Base-by-base conservation (phyloP, 2,113 vertebrate species). In the Melanerpes aurifrons region DNA sequence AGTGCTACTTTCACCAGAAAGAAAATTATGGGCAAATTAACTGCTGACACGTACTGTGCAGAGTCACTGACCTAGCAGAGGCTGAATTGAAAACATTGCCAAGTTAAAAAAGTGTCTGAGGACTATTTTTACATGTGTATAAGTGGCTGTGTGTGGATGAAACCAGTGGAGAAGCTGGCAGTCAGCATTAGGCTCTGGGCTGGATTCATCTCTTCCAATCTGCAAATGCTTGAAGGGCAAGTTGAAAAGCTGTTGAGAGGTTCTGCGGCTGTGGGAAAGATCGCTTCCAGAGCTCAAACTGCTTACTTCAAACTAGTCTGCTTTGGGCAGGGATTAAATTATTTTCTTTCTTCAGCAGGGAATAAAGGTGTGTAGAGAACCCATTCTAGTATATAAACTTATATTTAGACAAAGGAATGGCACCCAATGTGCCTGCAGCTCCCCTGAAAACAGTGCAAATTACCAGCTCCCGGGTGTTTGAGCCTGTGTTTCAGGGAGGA, bases 201-300 rank as follows among this genome's bases (percentile, higher is more conserved):
- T 85, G 76, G 37, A 22, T 71, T 80, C 26, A 13, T n/a, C 48
- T 71, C 57, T 74, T 9, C 18, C 50, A 66, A 25, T 64, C 54
- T 61, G 28, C 10, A 21, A 43, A 18, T 43, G 25, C 25, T 40
- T 1, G 1, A 57, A 43, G 25, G 15, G 19, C 0, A 0, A 26
- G 14, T 17, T 28, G 37, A 64, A 73, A 45, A 57, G 7, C 32
- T 47, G 3, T 16, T n/a, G 69, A 67, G 24, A 28, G 12, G 4
- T 8, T 37, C 68, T 63, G 13, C 9, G 69, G 63, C 31, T 2
- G 12, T 19, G 40, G 40, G 64, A 62, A 62, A 67, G 25, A 10
- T 9, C 19, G 32, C 58, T 61, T 58, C 8, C 25, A 69, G 25
- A 82, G 7, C 18, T 78, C 26, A 35, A 13, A 61, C 4, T 58